Percentiles rank a stretch among this genome's conserved stretches.
Evolutionary conservation across 2,797 vertebrate species (phyloP).

Genomic region (Darevskia nairensis): DNA sequence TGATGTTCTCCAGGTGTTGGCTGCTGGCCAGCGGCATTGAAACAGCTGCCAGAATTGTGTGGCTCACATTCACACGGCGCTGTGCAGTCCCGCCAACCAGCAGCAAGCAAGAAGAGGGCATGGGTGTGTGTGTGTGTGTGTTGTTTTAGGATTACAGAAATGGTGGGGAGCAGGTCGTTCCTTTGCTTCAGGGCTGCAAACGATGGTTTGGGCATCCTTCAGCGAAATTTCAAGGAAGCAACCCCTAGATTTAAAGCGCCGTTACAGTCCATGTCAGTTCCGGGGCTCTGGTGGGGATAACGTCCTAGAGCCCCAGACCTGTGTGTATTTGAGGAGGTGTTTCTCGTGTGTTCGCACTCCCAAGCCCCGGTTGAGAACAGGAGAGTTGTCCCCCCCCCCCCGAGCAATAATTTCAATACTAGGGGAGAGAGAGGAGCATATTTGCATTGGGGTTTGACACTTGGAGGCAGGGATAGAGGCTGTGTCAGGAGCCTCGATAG

Average conservation of each 20-base stretch:
- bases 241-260: background rate
- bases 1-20: background rate
- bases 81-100: no score
- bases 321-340: background rate
- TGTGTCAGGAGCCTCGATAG: background rate
- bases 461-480: background rate
- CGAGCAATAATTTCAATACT: background rate
- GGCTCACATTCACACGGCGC: background rate
- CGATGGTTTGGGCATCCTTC: no score
- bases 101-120: background rate
- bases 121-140: no score
- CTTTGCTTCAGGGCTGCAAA: no score
- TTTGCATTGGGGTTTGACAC: background rate
- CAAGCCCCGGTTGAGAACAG: background rate
- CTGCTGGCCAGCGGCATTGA: background rate
- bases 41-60: no score
- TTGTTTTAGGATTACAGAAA: background rate
- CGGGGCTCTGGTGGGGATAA: background rate
- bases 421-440: no score
- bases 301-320: no score
- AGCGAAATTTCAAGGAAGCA: no score
- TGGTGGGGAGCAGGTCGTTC: no score
- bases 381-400: background rate
- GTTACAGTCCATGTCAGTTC: background rate
- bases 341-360: background rate